Evolutionary conservation across 2,797 vertebrate species (phyloP).

Genomic region (Enteromius radiatus): DNA sequence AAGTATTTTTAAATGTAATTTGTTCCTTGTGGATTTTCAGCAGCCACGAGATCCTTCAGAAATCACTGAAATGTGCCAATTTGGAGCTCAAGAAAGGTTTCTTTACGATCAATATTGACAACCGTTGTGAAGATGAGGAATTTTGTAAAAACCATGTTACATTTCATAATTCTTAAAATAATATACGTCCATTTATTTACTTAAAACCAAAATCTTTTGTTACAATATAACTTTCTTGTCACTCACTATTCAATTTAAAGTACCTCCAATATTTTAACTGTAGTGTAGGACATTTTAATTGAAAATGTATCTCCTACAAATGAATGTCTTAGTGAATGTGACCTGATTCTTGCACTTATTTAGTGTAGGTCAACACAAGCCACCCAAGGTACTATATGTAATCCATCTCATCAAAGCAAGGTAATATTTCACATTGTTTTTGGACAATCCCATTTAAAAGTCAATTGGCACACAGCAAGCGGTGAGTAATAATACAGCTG

Average conservation of each 20-base stretch:
- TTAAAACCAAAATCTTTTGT: background rate
- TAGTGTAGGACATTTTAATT: background rate
- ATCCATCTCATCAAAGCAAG: constrained; percentile 17
- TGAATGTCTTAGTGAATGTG: background rate
- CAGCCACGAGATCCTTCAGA: background rate
- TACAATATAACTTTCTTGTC: background rate
- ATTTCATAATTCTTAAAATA: background rate
- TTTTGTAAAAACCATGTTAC: background rate
- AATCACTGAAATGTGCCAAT: background rate
- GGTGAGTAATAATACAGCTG: background rate
- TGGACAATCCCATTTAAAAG: constrained; percentile 18
- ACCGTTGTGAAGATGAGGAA: background rate
- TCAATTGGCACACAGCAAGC: constrained; percentile 23
- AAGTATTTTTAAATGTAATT: background rate
- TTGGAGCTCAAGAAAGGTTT: background rate
- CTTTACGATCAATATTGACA: background rate
- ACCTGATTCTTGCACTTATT: background rate
- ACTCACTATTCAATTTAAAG: too few relatives aligned
- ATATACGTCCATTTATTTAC: background rate
- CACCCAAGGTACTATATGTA: background rate
- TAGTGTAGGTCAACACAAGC: background rate
- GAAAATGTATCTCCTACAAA: background rate
- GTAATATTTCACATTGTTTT: constrained; percentile 25
- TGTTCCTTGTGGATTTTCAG: background rate
- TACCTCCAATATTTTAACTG: background rate